These are phyloP conservation scores for Spilarctia lutea DNA, from an alignment of 2,888 invertebrate genomes.

Conservation along the genomic window DNA sequence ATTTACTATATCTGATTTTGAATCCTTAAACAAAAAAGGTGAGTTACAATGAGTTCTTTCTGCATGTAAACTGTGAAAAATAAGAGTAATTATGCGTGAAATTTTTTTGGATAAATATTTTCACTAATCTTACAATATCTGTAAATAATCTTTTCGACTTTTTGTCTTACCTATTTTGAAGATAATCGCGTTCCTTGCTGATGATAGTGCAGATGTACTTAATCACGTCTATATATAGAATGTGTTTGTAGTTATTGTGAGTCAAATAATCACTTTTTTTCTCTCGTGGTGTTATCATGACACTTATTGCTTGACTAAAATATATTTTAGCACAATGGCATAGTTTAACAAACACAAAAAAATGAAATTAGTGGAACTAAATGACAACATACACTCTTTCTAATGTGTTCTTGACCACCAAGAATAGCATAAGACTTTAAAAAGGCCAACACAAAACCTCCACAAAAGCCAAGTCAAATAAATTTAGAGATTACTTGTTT, in stretches of 20 bases:
- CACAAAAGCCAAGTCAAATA: no score
- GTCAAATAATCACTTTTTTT: not conserved
- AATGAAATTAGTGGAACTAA: no score
- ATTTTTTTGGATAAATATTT: not conserved
- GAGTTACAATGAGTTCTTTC: slow-evolving; percentile 8
- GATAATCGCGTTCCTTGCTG: not conserved
- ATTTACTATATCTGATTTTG: slow-evolving; percentile 24
- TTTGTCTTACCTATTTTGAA: not conserved
- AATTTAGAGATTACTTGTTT: no score
- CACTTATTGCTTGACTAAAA: not conserved
- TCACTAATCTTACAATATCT: not conserved
- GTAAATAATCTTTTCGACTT: not conserved
- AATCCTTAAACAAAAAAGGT: slow-evolving; percentile 30
- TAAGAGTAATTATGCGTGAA: not conserved
- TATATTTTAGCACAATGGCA: not conserved
- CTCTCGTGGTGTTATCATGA: not conserved
- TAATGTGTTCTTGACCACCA: no score
- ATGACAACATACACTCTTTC: no score
- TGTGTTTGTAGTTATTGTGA: not conserved
- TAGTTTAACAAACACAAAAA: no score
- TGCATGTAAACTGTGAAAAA: not conserved
- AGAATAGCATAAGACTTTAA: no score
- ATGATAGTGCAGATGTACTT: not conserved
- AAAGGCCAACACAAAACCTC: no score
- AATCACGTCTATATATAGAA: slow-evolving; percentile 6